phyloP scores from a whole-genome alignment of 2,888 invertebrate genomes.

The Megamerina dolium region DNA sequence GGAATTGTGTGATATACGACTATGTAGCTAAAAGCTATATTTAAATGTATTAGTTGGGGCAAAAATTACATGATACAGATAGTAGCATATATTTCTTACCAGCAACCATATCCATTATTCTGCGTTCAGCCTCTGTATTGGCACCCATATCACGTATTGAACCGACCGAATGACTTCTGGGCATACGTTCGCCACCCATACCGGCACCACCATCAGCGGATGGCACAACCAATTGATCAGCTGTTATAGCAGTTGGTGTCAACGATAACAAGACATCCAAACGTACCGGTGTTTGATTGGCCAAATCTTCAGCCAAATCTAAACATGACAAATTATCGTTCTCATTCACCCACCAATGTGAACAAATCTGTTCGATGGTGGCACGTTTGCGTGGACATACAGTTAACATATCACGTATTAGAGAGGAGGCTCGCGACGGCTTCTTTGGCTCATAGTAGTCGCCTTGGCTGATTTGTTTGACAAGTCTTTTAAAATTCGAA shows the following conservation, averaged over 20 bases:
- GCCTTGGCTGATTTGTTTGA: conserved; percentile 93
- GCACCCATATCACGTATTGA: conserved; percentile 64
- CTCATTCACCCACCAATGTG: conserved; percentile 95
- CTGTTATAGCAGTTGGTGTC: conserved; percentile 72
- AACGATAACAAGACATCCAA: conserved; percentile 79
- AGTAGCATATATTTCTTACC: conserved; percentile 37
- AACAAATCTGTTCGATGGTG: conserved; percentile 88
- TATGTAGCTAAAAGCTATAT: too few species aligned
- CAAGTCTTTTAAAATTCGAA: conserved; percentile 93
- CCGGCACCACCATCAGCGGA: conserved; percentile 50
- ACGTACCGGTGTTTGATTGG: conserved; percentile 85
- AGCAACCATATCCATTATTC: conserved; percentile 67
- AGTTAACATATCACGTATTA: conserved; percentile 91
- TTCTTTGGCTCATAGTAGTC: conserved; percentile 95
- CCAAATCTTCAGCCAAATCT: conserved; percentile 78
- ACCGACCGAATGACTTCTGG: conserved; percentile 65
- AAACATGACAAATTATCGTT: conserved; percentile 76
- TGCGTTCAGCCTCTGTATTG: conserved; percentile 63
- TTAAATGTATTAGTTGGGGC: too few species aligned
- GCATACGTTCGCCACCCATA: conserved; percentile 53
- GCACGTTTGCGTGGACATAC: conserved; percentile 86
- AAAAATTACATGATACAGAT: too few species aligned
- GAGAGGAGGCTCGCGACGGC: conserved; percentile 87
- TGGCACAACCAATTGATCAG: conserved; percentile 67
- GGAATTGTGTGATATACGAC: too few species aligned